Conservation (phyloP, 1,140 invertebrate species). For the Drosophila asahinai region DNA sequence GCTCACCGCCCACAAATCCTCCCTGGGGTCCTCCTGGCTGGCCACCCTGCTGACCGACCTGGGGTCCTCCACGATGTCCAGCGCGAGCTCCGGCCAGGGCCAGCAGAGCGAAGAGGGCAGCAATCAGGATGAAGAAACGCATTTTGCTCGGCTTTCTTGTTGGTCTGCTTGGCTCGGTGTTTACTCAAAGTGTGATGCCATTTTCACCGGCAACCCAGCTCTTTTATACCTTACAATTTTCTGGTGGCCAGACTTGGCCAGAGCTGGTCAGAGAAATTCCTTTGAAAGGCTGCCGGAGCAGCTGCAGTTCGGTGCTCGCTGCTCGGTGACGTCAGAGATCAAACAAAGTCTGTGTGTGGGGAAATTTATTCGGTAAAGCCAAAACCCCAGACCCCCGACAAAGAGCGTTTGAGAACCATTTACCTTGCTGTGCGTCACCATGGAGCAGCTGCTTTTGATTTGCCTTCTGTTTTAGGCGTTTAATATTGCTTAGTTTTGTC, state of each 20-base stretch:
- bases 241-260: too few species aligned
- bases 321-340: neutral
- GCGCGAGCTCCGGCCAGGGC: constrained; percentile 20
- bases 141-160: constrained; percentile 17
- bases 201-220: neutral
- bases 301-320: neutral
- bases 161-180: constrained; percentile 11
- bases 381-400: constrained; percentile 1
- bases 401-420: constrained; percentile 14
- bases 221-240: constrained; percentile 30
- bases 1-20: neutral
- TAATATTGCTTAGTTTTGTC: neutral
- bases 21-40: neutral
- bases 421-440: constrained; percentile 15
- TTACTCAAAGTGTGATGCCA: constrained; percentile 22
- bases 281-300: constrained; percentile 1
- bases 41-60: neutral
- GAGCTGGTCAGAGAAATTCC: neutral
- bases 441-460: constrained; percentile 3
- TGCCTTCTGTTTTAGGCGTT: neutral
- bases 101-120: constrained; percentile 20
- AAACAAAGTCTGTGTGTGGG: constrained; percentile 8
- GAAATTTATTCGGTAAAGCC: constrained; percentile 22
- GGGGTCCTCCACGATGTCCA: constrained; percentile 8
- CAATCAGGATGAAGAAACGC: constrained; percentile 39